Base-by-base conservation (phyloP, 2,888 invertebrate genomes). In the Agriopis aurantiaria region DNA sequence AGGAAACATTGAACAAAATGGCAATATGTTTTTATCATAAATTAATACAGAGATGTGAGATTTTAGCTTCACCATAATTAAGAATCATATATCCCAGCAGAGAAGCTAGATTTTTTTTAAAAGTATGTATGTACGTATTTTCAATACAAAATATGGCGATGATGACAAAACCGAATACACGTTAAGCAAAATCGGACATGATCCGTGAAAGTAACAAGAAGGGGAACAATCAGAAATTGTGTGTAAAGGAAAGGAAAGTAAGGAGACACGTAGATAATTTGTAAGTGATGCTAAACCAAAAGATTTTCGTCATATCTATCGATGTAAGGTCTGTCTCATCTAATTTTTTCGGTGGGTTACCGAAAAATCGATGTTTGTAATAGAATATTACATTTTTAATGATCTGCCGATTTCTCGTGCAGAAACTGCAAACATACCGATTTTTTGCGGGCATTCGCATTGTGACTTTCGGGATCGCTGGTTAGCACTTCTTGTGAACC, bases 401-500 rank as follows among this genome's bases (percentile, higher is more conserved):
- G 2, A 5, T 33, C 33, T 33, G 33, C 5, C 33, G 33, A 33
- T 33, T 33, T 33, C 5, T 33, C 33, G 33, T 33, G 33, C 0
- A 33, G 3, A 33, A 33, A 33, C 5, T 33, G 33, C 3, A 33
- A 5, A 33, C 33, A 33, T 33, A 5, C 33, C 33, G 33, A 33
- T 33, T 33, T 33, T 33, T 33, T 33, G 33, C 33, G 33, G 5
- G 5, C 33, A 33, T 5, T 33, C 5, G 5, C 33, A 33, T 33
- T 33, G 3, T 4, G 33, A 33, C 33, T 33, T 33, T 33, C 33
- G 33, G 33, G 33, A 33, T 5, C 33, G 5, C 33, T 33, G 80
- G 78, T 84, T 85, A 90, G 86, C 81, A 86, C 81, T 87, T 89
- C 88, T 87, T 83, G 84, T 80, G 90, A 88, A 91, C 88, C 90